A percentile compares a stretch with the other conserved stretches of the same genome.
phyloP scores from a whole-genome alignment of 2,113 vertebrate species.

The Cnemophilus loriae region DNA sequence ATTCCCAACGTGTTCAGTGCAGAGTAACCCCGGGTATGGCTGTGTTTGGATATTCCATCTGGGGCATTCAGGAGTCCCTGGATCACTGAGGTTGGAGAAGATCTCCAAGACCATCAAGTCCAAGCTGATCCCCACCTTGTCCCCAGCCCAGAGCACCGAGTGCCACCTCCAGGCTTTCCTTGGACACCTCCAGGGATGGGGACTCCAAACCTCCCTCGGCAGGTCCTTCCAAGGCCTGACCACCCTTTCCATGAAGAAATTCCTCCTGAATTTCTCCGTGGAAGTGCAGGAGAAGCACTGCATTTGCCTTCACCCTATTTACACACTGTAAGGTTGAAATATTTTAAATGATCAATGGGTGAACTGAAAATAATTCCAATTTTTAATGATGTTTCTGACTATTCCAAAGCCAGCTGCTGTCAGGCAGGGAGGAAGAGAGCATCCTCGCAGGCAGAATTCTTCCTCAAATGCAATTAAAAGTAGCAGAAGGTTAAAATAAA shows the following conservation, averaged over 20 bases:
- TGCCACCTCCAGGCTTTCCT: background rate
- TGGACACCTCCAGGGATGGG: background rate
- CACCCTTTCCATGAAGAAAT: background rate
- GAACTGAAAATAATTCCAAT: background rate
- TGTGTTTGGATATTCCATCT: background rate
- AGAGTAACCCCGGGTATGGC: background rate
- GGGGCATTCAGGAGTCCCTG: background rate
- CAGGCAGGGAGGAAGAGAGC: background rate
- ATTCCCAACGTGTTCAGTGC: accelerated
- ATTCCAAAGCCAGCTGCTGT: background rate
- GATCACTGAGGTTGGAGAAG: background rate
- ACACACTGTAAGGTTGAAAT: background rate
- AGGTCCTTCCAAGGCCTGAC: accelerated
- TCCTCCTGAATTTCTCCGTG: background rate
- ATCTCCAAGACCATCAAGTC: background rate
- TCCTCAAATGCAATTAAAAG: slow-evolving; percentile 10
- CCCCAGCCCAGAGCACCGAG: background rate
- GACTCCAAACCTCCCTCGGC: background rate
- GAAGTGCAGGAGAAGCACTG: background rate
- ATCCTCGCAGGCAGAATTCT: background rate
- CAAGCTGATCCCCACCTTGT: background rate
- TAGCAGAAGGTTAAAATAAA: slow-evolving; percentile 43
- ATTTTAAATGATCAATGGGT: background rate
- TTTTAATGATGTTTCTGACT: background rate
- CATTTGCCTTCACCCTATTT: background rate